Base-by-base conservation (phyloP, 2,797 vertebrate species). In the Ctenochaetus hawaiiensis region DNA sequence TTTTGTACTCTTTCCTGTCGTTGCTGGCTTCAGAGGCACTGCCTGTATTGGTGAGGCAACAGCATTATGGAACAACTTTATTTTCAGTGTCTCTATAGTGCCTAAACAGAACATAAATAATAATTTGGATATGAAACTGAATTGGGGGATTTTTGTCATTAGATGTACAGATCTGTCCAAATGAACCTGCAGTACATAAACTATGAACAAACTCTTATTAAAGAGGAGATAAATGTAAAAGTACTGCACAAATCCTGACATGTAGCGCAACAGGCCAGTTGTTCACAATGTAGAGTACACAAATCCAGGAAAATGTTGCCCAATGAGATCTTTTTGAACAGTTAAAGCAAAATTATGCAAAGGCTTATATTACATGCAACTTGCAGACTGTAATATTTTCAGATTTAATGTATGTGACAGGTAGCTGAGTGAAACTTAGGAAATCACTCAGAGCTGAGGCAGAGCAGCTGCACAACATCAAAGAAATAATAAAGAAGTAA, bases 1-100 rank as follows among this genome's bases (percentile, higher is more conserved):
- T 58, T 78, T 63, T 74, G 54, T 59, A 53, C 75, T 48, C n/a
- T 66, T 86, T 84, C 71, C 80, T 82, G 59, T 79, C 20, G 34
- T 30, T 84, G 60, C 52, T 81, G 52, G 18, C 34, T 34, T 58
- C 49, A 8, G 51, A 20, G 62, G 18, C 8, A 4, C 39, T 66
- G 66, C 43, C 11, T 68, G n/a, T 58, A n/a, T 47, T 49, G 14
- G 43, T 44, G 49, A 14, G 17, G 62, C 41, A 51, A 10, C 30
- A 52, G 20, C 3, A 6, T 75, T 54, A 26, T 22, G 62, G 22
- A 56, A 6, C 23, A 45, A 22, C 11, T 18, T 52, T 14, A 58
- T 66, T 65, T 63, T 64, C 47, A 43, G 18, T 48, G 64, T 60
- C 9, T 22, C 16, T 51, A 10, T 39, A 0, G 20, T 71, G 20